Evolutionary conservation across 2,888 invertebrate species (phyloP).

Genomic region (Dynastes grantii): DNA sequence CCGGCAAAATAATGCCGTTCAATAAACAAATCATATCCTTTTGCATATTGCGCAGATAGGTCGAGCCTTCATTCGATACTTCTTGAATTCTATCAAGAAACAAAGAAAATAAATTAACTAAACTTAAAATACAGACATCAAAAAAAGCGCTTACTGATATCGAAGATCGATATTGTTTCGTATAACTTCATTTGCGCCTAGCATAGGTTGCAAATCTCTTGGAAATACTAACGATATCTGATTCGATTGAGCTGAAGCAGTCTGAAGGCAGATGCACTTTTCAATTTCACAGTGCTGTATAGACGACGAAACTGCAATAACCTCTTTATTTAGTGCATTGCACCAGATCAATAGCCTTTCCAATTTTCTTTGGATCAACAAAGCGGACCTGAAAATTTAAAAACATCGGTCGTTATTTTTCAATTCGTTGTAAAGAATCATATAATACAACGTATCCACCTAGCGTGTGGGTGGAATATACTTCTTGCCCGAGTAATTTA

Average conservation of each 20-base stretch:
- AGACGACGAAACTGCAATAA: conserved; percentile 1
- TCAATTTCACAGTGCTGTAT: background rate
- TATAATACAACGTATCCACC: too few species aligned
- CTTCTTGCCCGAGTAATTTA: too few species aligned
- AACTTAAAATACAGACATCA: background rate
- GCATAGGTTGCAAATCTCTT: background rate
- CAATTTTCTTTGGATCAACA: background rate
- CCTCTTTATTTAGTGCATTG: conserved; percentile 26
- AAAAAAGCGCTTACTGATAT: conserved; percentile 27
- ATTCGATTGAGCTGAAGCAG: background rate
- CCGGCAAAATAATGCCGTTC: conserved; percentile 23
- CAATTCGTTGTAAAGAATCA: too few species aligned
- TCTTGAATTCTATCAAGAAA: conserved; percentile 46
- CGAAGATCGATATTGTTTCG: background rate
- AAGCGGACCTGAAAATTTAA: background rate
- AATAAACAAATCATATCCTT: conserved; percentile 11
- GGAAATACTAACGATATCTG: background rate
- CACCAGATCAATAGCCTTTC: conserved; percentile 22
- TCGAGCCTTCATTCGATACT: conserved; percentile 7
- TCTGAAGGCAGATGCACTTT: background rate
- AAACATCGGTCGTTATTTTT: too few species aligned
- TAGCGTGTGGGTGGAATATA: too few species aligned
- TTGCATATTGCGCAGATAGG: conserved; percentile 26
- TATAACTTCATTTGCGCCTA: background rate
- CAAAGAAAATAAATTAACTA: background rate